A percentile compares a stretch with the other conserved stretches of the same genome.
These are phyloP conservation scores for Metallyticus violacea DNA, from an alignment of 2,888 invertebrate species.

Conservation along the genomic window DNA sequence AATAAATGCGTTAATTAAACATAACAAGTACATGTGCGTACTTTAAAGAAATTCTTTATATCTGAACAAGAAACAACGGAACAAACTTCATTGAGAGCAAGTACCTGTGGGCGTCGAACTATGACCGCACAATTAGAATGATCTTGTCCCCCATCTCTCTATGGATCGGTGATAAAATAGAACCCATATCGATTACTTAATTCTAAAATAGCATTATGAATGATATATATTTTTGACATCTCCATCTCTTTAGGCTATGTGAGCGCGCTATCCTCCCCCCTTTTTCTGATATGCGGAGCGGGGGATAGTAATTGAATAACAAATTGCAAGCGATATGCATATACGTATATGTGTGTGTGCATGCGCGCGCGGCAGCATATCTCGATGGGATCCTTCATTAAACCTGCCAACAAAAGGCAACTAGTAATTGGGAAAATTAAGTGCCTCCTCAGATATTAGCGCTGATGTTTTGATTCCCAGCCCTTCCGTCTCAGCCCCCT, in stretches of 20 bases:
- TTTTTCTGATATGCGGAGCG: neutral
- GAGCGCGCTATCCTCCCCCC: neutral
- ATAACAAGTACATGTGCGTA: too few relatives aligned
- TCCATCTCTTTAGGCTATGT: neutral
- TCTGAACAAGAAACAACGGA: too few relatives aligned
- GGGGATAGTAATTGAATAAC: neutral
- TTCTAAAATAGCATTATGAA: neutral
- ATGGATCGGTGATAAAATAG: too few relatives aligned
- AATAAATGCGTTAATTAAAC: too few relatives aligned
- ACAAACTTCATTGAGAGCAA: too few relatives aligned
- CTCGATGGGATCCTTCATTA: slow-evolving; percentile 13
- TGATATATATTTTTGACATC: neutral
- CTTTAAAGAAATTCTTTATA: too few relatives aligned
- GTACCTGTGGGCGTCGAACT: neutral
- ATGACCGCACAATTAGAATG: neutral
- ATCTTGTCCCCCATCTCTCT: neutral
- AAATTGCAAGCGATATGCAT: neutral
- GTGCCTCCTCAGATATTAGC: slow-evolving; percentile 8
- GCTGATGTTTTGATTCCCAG: slow-evolving; percentile 14
- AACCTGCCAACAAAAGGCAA: slow-evolving; percentile 12
- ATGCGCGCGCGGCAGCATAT: neutral
- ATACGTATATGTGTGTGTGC: too few relatives aligned
- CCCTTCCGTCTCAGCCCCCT: slow-evolving; percentile 4
- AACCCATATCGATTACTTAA: neutral
- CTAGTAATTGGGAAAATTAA: slow-evolving; percentile 19